Conservation (phyloP, 2,888 invertebrate genomes). For the Geotrupes spiniger region DNA sequence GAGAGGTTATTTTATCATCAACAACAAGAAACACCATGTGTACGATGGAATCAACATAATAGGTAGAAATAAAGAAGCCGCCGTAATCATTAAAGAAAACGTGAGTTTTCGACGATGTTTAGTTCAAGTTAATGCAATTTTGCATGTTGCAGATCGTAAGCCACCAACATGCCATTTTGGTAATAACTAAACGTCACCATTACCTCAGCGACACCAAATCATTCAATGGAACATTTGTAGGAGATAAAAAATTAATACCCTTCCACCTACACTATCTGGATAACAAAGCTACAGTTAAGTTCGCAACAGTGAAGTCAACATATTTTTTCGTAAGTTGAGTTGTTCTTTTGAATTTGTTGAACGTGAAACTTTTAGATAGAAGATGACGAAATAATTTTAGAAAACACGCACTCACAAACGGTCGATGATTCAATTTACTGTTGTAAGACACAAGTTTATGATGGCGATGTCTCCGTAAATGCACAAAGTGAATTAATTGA, state of each 20-base stretch:
- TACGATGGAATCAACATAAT: slow-evolving; percentile 43
- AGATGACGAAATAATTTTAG: not conserved
- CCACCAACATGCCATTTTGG: slow-evolving; percentile 44
- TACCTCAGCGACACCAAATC: slow-evolving; percentile 44
- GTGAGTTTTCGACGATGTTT: slow-evolving; percentile 30
- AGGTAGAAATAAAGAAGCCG: slow-evolving; percentile 41
- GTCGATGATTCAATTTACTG: slow-evolving; percentile 5
- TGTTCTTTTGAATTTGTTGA: not conserved
- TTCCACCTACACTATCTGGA: slow-evolving; percentile 37
- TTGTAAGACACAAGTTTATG: slow-evolving; percentile 8
- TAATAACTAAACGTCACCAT: slow-evolving; percentile 38
- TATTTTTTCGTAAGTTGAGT: slow-evolving; percentile 14
- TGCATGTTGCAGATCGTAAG: slow-evolving; percentile 41
- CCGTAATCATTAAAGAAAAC: slow-evolving; percentile 40
- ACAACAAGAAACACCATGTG: slow-evolving; percentile 29
- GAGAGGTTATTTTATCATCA: slow-evolving; percentile 33
- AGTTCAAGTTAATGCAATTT: not conserved
- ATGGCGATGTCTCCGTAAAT: not conserved
- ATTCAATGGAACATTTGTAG: slow-evolving; percentile 42
- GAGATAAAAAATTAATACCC: slow-evolving; percentile 35
- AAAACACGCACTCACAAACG: not conserved
- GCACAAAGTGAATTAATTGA: no score
- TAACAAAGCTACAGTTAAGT: slow-evolving; percentile 33
- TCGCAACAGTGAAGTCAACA: slow-evolving; percentile 34
- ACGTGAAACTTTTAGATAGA: slow-evolving; percentile 1